Evolutionary conservation across 2,888 invertebrate species (phyloP), one percentile per base, ranked within the genome.

Genomic region (Cephus pygmeus): DNA sequence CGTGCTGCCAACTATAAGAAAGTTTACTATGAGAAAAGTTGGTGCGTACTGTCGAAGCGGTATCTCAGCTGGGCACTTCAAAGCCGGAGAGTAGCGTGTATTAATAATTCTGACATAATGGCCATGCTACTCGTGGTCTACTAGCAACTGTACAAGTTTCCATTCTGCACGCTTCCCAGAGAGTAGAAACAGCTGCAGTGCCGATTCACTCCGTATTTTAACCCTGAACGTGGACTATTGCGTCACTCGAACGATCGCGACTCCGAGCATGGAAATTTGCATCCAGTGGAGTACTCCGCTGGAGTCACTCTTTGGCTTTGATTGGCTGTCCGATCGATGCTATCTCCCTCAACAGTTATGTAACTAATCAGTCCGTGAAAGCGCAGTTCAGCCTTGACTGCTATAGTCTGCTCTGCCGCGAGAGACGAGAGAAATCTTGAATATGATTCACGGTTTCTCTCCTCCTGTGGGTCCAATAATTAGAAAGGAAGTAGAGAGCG

Each of bases 41-140:
- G 30, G 31, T 12, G 71, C 33, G 71, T 71, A 69, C 30, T 15
- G 6, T 30, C 33, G 31, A 33, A 71, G 9, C 12, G 71, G 31
- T 12, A 71, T 31, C 31, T 71, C 71, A 12, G 31, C 33, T 12
- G 4, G 12, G 31, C 30, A 71, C 31, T 71, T 33, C 31, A 9
- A 31, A 33, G 71, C 31, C 12, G 11, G 31, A 71, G 71, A 71
- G 71, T 31, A 15, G 12, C 71, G 31, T 33, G 71, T 71, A 71
- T 71, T 71, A 71, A 71, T 71, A 71, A 71, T 12, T 31, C 71
- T 71, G 71, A 71, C 71, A 71, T 71, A 71, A 71, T 4, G 71
- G 71, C 15, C 3, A 33, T 15, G 71, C 15, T 71, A 12, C 71
- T 33, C 31, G 1, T 15, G 71, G 30, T 71, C 71, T 31, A 56